Evolutionary conservation across 2,888 invertebrate species (phyloP).

Genomic region (Lutraria lutraria): DNA sequence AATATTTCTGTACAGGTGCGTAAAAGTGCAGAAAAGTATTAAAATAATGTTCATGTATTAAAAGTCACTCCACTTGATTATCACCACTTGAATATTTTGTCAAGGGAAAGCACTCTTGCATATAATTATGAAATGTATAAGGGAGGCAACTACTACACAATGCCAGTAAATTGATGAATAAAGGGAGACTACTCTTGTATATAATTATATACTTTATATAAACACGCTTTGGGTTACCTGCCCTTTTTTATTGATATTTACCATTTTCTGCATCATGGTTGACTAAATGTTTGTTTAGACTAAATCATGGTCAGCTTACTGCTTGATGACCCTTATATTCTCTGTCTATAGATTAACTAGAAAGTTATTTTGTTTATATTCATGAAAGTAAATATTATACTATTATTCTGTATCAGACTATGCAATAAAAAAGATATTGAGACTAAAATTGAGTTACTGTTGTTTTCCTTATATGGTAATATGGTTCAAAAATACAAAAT

Average conservation of each 20-base stretch:
- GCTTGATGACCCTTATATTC: constrained; percentile 12
- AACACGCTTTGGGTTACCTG: background rate
- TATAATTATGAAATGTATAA: background rate
- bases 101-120: background rate
- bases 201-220: background rate
- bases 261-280: background rate
- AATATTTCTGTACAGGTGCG: background rate
- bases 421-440: constrained; percentile 26
- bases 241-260: background rate
- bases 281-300: background rate
- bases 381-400: background rate
- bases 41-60: background rate
- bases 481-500: background rate
- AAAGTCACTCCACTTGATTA: background rate
- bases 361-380: background rate
- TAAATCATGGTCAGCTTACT: background rate
- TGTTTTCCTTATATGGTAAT: background rate
- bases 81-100: background rate
- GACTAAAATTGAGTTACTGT: background rate
- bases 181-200: constrained; percentile 1
- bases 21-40: background rate
- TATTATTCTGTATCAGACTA: constrained; percentile 18
- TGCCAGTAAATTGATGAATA: background rate
- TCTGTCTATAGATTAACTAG: background rate
- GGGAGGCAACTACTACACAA: background rate